Evolutionary conservation across 2,113 vertebrate genomes (phyloP), one percentile per base, ranked within the genome.

Genomic region (Catharus fuscescens): DNA sequence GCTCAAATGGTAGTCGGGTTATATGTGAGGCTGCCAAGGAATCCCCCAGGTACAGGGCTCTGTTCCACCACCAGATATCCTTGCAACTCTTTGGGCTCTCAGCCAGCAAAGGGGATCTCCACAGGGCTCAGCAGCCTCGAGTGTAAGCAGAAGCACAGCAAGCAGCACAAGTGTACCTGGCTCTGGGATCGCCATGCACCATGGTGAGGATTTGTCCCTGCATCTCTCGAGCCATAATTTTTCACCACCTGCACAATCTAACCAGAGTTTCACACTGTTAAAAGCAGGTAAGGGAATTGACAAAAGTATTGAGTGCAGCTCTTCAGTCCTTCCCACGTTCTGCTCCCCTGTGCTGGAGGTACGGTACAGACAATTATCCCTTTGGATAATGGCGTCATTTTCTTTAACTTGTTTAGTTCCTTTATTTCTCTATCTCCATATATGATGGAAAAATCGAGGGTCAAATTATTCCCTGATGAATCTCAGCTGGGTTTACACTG

Each of bases 281-380:
- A 86, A 91, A 86, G 40, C 52, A 93, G 64, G 70, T 77, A 62
- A 71, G 67, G n/a, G 88, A 96, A 97, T 96, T 80, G 94, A 96
- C 91, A 71, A 83, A 96, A 90, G 76, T 96, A 96, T 96, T 3
- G 94, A 96, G 67, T 66, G 85, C n/a, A 94, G 60, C 82, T 83
- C 71, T 86, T 83, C 74, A 86, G 76, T 78, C 71, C 67, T 92
- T 93, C 92, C 79, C 85, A 94, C 64, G 54, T 95, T 88, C 65
- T 95, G 84, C 79, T 95, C 34, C n/a, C 53, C 48, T 94, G 94
- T 95, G 94, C 93, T 93, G 57, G 44, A 91, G 19, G n/a, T 86
- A 78, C 38, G 94, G 82, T 60, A 80, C 52, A 93, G 83, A 83
- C 76, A 93, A 95, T 96, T 96, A 94, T 91, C 71, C 48, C 52